A percentile compares a stretch with the other conserved stretches of the same genome.
Conservation (phyloP, 2,797 vertebrate species). For the Cottoperca gobio region DNA sequence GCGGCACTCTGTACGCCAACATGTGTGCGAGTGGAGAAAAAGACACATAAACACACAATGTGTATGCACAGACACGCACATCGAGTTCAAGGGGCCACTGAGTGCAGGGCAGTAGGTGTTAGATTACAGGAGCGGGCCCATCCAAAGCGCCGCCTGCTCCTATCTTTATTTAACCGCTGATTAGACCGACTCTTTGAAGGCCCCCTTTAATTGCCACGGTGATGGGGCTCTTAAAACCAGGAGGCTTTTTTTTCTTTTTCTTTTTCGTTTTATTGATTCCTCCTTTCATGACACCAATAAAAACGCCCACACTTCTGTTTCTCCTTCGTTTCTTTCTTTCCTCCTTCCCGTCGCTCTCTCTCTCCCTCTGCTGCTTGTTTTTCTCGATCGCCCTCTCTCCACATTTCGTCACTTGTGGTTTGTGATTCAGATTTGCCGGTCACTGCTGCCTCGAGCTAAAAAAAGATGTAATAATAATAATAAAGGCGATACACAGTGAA, state of each 20-base stretch:
- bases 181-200: slow-evolving; percentile 82
- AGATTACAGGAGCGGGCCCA: slow-evolving; percentile 81
- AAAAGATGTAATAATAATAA: background rate
- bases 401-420: slow-evolving; percentile 27
- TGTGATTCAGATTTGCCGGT: slow-evolving; percentile 1
- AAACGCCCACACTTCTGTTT: slow-evolving; percentile 68
- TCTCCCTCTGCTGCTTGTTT: slow-evolving; percentile 33
- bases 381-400: slow-evolving; percentile 14
- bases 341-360: slow-evolving; percentile 33
- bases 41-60: slow-evolving; percentile 63
- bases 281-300: slow-evolving; percentile 79
- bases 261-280: slow-evolving; percentile 80
- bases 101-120: slow-evolving; percentile 80
- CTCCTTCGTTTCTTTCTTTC: slow-evolving; percentile 24
- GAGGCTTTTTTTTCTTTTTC: slow-evolving; percentile 67
- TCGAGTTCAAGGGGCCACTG: slow-evolving; percentile 72
- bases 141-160: slow-evolving; percentile 77
- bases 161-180: slow-evolving; percentile 84
- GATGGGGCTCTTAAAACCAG: slow-evolving; percentile 75
- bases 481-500: background rate
- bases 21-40: slow-evolving; percentile 47
- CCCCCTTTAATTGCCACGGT: slow-evolving; percentile 76
- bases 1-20: slow-evolving; percentile 36
- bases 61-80: slow-evolving; percentile 35
- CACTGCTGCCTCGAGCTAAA: background rate